Base-by-base conservation (phyloP, 2,888 invertebrate species). In the Synanthedon myopaeformis region DNA sequence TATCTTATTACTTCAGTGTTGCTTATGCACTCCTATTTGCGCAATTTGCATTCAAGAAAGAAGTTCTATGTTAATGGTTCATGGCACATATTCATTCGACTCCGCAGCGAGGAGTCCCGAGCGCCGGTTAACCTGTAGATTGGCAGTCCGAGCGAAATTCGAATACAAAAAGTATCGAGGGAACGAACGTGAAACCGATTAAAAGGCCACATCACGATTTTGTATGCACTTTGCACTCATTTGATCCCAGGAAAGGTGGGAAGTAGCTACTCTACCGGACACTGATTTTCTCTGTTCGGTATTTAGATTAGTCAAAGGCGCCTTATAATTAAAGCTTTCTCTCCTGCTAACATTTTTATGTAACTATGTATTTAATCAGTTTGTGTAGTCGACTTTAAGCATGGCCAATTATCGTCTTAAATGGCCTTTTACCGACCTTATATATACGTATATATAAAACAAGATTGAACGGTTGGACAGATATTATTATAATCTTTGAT, bases 211-310 rank as follows among this genome's bases (percentile, higher is more conserved):
- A 87, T 86, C 87, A 87, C 87, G 87, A 86, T 85, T 86, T 77
- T 81, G 83, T 84, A 83, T 87, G 85, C 87, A 83, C 85, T 87
- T 85, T 87, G 87, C 84, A 86, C 85, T 85, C 79, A 78, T 78
- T 82, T 70, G 78, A 80, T 79, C 71, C 78, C 69, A 70, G 69
- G 70, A 75, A 70, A 74, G 74, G 64, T 41, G 41, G 23, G 12
- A 42, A 72, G 70, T 61, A 72, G 71, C 70, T 72, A 67, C 70
- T 76, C 68, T 69, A 68, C 68, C 63, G 63, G 71, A 78, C 79
- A 75, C 76, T 75, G 75, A 76, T 79, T 75, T 70, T 79, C 73
- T 79, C 67, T 35, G 35, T 76, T 73, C 78, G 76, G 75, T 67
- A 68, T 42, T 52, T 70, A 67, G 76, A 80, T 79, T 78, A 79